These are phyloP conservation scores for Julus scandinavius DNA, from an alignment of 2,888 invertebrate species.

Conservation along the genomic window DNA sequence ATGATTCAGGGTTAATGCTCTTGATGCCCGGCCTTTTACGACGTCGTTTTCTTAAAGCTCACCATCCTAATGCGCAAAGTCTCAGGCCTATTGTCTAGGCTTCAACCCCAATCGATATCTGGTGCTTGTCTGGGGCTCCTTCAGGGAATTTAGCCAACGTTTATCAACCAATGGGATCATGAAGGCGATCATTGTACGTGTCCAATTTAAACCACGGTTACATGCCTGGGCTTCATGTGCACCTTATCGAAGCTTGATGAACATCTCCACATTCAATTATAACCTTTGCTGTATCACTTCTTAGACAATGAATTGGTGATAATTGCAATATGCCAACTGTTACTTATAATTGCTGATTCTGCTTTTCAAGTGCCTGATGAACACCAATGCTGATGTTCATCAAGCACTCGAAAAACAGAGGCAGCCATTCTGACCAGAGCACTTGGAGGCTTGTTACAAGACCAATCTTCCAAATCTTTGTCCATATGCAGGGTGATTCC, in stretches of 20 bases:
- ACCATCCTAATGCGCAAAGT: background rate
- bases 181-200: constrained; percentile 30
- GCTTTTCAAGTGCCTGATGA: constrained; percentile 3
- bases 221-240: background rate
- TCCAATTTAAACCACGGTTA: constrained; percentile 43
- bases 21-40: constrained; percentile 28
- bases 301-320: constrained; percentile 39
- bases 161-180: constrained; percentile 14
- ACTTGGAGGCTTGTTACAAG: background rate
- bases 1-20: constrained; percentile 46
- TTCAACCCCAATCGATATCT: background rate
- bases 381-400: background rate
- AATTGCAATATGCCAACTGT: constrained; percentile 10
- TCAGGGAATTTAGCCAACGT: constrained; percentile 9
- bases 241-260: constrained; percentile 30
- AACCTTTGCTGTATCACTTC: constrained; percentile 24
- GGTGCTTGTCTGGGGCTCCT: constrained; percentile 23
- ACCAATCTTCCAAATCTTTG: background rate
- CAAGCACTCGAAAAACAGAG: background rate
- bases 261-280: constrained; percentile 30
- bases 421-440: background rate
- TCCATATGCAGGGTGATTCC: background rate
- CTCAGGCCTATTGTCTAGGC: constrained; percentile 36
- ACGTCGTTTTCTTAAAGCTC: constrained; percentile 44
- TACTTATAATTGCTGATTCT: background rate